Evolutionary conservation across 2,113 vertebrate species (phyloP).

Genomic region (Corythaixoides concolor): DNA sequence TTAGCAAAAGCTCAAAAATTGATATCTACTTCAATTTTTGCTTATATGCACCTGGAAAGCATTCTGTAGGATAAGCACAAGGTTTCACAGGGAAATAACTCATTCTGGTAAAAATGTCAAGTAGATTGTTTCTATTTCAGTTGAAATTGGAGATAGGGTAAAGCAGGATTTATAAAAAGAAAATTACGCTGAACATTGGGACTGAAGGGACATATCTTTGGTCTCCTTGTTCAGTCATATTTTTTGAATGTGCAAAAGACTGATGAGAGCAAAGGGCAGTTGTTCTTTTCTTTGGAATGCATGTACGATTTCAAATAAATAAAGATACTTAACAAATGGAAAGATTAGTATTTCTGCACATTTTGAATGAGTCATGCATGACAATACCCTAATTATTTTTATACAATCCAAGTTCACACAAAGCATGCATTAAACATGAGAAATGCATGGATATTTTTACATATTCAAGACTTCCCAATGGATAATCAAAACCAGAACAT

Average conservation of each 20-base stretch:
- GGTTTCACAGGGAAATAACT: not conserved
- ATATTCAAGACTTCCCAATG: not conserved
- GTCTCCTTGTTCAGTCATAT: not conserved
- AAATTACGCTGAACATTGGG: not conserved
- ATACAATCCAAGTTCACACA: not conserved
- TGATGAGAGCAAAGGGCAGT: not conserved
- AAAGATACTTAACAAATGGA: conserved; percentile 48
- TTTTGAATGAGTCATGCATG: conserved; percentile 34
- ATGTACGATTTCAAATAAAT: conserved; percentile 28
- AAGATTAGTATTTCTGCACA: conserved; percentile 48
- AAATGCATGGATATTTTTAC: conserved; percentile 17
- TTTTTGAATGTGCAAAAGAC: not conserved
- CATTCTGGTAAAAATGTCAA: not conserved
- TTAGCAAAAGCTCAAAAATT: not conserved
- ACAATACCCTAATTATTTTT: conserved; percentile 13
- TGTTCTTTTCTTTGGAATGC: conserved; percentile 27
- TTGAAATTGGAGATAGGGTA: not conserved
- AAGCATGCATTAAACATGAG: not conserved
- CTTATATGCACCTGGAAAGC: not conserved
- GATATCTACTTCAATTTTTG: not conserved
- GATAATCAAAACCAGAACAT: not conserved
- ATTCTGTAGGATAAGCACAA: not conserved
- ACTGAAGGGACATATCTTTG: not conserved
- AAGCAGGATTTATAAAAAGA: not conserved
- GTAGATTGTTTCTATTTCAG: not conserved